These are phyloP conservation scores for Mus spicilegus DNA, from an alignment of 2,113 vertebrate genomes.

Conservation along the genomic window DNA sequence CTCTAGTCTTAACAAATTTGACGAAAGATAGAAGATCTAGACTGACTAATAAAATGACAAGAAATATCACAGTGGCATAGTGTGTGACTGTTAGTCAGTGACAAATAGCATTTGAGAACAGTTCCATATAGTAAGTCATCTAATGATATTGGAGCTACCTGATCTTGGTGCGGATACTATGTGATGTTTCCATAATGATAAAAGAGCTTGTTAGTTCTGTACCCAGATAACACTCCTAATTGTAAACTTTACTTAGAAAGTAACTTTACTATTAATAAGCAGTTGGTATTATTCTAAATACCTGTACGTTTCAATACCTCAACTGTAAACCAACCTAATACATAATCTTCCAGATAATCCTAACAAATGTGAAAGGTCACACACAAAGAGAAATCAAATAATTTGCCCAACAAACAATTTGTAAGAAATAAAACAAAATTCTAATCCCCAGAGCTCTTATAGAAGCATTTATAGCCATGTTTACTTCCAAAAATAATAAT, in stretches of 20 bases:
- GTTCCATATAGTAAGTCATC: not conserved
- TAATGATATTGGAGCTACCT: not conserved
- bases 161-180: not conserved
- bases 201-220: not conserved
- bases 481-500: conserved; percentile 16
- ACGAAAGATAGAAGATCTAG: not conserved
- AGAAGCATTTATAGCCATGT: not conserved
- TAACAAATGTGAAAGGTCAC: not conserved
- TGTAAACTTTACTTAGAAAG: too few relatives aligned
- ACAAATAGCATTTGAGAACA: not conserved
- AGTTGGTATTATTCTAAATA: not conserved
- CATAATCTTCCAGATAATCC: not conserved
- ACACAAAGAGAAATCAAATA: not conserved
- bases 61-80: not conserved
- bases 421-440: not conserved
- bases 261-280: conserved; percentile 11
- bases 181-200: not conserved
- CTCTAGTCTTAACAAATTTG: not conserved
- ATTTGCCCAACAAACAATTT: not conserved
- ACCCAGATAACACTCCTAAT: not conserved
- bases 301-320: not conserved
- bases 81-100: not conserved
- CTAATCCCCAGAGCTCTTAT: not conserved
- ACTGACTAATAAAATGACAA: not conserved
- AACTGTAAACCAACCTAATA: not conserved